phyloP scores from a whole-genome alignment of 2,888 invertebrate genomes.

The Oeneis ivallda region DNA sequence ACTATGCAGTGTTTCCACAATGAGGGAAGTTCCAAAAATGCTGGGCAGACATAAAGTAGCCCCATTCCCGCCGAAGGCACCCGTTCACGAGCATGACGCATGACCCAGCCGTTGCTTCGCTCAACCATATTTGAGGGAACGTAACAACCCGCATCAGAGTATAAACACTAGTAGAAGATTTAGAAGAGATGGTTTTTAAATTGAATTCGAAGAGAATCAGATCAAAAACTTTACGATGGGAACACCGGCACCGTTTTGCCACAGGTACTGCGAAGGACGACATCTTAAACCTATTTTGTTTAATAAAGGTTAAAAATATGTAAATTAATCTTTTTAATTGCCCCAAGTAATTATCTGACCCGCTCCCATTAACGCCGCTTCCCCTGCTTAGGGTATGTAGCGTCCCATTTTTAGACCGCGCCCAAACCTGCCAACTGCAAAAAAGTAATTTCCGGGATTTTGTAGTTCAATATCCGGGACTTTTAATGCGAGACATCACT shows the following conservation, averaged over 20 bases:
- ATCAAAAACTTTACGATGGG: background rate
- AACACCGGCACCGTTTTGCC: background rate
- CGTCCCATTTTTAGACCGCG: slow-evolving; percentile 14
- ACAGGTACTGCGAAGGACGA: background rate
- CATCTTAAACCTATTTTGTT: slow-evolving; percentile 46
- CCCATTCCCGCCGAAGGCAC: too few relatives aligned
- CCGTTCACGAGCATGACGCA: too few relatives aligned
- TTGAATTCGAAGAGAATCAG: too few relatives aligned
- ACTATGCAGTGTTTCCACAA: too few relatives aligned
- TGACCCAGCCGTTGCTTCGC: too few relatives aligned
- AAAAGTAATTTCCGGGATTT: slow-evolving; percentile 17
- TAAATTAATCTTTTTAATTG: slow-evolving; percentile 59
- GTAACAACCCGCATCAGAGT: too few relatives aligned
- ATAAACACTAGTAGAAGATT: too few relatives aligned
- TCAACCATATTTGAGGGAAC: too few relatives aligned
- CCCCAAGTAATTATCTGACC: slow-evolving; percentile 34
- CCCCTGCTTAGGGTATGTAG: slow-evolving; percentile 24
- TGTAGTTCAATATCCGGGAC: slow-evolving; percentile 4
- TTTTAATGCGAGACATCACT: background rate
- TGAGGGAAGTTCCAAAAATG: too few relatives aligned
- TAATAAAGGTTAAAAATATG: slow-evolving; percentile 53
- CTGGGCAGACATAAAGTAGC: too few relatives aligned
- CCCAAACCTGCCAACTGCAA: slow-evolving; percentile 5
- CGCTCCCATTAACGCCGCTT: slow-evolving; percentile 25
- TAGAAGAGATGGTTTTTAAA: background rate